Percentiles rank a stretch among this genome's conserved stretches.
Evolutionary conservation across 2,888 invertebrate genomes (phyloP).

Genomic region (Hemistola chrysoprasaria): DNA sequence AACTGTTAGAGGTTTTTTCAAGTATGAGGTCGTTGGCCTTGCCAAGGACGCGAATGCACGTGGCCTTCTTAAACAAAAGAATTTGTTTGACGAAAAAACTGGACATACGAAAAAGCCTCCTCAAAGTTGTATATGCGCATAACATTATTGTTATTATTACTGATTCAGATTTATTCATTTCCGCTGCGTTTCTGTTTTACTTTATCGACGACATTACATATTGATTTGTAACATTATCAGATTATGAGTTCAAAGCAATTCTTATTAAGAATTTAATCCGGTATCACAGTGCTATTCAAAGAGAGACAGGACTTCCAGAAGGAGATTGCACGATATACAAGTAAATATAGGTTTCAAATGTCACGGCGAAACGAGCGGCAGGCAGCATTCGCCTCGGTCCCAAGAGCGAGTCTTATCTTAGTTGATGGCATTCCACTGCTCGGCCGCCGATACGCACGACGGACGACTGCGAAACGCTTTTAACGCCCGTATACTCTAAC

Average conservation of each 20-base stretch:
- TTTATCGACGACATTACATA: conserved; percentile 2
- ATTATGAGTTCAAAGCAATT: too few relatives aligned
- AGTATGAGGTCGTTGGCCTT: conserved; percentile 65
- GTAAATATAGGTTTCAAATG: conserved; percentile 52
- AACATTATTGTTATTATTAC: conserved; percentile 3
- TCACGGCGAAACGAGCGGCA: conserved; percentile 48
- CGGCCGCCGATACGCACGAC: conserved; percentile 76
- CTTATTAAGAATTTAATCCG: background rate
- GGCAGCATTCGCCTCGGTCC: conserved; percentile 47
- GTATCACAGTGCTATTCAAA: background rate
- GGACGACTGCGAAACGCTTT: conserved; percentile 80
- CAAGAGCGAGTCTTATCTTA: conserved; percentile 71
- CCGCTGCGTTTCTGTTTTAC: conserved; percentile 4
- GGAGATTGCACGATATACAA: conserved; percentile 30
- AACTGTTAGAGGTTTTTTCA: conserved; percentile 58
- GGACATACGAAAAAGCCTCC: conserved; percentile 27
- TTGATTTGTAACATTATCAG: background rate
- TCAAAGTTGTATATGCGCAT: conserved; percentile 13
- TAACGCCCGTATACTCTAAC: conserved; percentile 68
- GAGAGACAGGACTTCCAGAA: conserved; percentile 16
- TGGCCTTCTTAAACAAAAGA: conserved; percentile 52
- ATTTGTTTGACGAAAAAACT: conserved; percentile 54
- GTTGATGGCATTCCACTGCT: conserved; percentile 78
- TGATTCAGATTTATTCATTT: conserved; percentile 12
- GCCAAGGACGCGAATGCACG: conserved; percentile 74